These are phyloP conservation scores for Cottoperca gobio DNA, from an alignment of 2,797 vertebrate genomes.

Conservation along the genomic window DNA sequence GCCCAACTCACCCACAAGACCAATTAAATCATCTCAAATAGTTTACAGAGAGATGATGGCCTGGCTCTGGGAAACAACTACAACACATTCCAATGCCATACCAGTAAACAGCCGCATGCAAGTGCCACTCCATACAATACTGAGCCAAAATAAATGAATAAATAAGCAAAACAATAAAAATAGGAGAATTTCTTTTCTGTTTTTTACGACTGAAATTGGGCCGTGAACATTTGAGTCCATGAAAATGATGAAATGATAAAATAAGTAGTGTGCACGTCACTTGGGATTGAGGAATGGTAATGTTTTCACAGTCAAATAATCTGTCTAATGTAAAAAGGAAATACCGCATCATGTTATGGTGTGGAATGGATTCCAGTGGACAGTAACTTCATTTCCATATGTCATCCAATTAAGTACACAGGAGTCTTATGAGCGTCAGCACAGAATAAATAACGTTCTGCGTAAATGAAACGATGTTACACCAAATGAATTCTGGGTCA, in stretches of 20 bases:
- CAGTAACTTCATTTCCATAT: not conserved
- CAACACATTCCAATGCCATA: not conserved
- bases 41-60: constrained; percentile 5
- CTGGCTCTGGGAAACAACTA: constrained; percentile 11
- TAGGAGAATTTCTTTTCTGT: not conserved
- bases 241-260: not conserved
- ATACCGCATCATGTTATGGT: not conserved
- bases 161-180: not conserved
- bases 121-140: not conserved
- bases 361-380: not conserved
- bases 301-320: not conserved
- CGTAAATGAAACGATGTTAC: not conserved
- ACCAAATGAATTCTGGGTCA: not conserved
- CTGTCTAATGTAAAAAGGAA: not conserved
- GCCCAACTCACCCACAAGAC: constrained; percentile 9
- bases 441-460: not conserved
- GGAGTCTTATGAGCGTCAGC: not conserved
- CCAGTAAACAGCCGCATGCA: constrained; percentile 3
- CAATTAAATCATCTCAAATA: constrained; percentile 22
- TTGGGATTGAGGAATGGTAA: not conserved
- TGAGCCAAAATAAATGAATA: not conserved
- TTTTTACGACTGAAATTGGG: not conserved
- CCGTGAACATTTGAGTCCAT: not conserved
- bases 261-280: not conserved
- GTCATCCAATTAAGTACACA: not conserved